Evolutionary conservation across 2,113 vertebrate species (phyloP), one percentile per base, ranked within the genome.

Genomic region (Burhinus bistriatus): DNA sequence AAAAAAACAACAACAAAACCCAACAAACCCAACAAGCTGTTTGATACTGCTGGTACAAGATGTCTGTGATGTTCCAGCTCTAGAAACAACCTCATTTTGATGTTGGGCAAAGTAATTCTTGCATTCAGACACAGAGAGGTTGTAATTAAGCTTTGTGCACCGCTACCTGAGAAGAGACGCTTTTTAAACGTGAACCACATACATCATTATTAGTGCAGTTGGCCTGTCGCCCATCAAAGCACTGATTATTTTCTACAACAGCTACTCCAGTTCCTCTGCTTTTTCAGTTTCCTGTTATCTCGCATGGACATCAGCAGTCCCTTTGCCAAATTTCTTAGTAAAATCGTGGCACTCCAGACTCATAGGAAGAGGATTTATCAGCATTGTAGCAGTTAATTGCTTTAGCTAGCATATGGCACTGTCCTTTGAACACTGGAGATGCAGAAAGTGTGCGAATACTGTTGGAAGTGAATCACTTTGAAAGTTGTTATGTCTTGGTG

Each of bases 241-340:
- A 70, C 73, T 34, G 57, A 89, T 90, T 94, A 54, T 90, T 88
- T 91, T 95, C 92, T 83, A 21, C 69, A 91, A 77, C 49, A 89
- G 38, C 81, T 96, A 96, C 76, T 95, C 77, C 51, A 90, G 83
- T 89, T 96, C 93, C 81, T 86, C 79, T 85, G 59, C 72, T 87
- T 64, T 92, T 91, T 84, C 47, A 61, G 57, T 87, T 96, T 97
- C 90, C 87, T 97, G 81, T 82, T 93, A 88, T 95, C 95, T 93
- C 9, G 0, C 61, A 36, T 89, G 92, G 86, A 92, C 92, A 90
- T 95, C 91, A 90, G 38, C 38, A 94, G 36, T 81, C 55, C 40
- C 47, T 65, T 52, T 95, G 95, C 83, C 95, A 96, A 95, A 83
- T 93, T 96, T 93, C 64, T 92, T 80, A 54, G 66, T 92, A 69